phyloP scores from a whole-genome alignment of 2,888 invertebrate genomes.

The Petrolisthes cinctipes region DNA sequence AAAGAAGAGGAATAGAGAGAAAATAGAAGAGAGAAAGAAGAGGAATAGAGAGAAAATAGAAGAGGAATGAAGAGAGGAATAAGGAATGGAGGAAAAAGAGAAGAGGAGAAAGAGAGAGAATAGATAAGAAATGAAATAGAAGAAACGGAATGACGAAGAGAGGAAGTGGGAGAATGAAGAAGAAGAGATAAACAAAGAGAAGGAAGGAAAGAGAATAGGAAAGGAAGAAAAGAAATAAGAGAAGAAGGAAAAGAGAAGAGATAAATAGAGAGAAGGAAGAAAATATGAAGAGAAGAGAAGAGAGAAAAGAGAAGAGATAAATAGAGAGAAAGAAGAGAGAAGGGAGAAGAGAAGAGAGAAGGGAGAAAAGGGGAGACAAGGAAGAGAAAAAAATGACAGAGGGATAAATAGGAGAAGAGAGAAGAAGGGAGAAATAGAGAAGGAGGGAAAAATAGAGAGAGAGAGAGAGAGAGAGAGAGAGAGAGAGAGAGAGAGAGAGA shows the following conservation, averaged over 20 bases:
- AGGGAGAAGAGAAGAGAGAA: slow-evolving; percentile 12
- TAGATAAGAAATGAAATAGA: not conserved
- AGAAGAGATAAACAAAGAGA: not conserved
- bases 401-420: not conserved
- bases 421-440: not conserved
- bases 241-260: not conserved
- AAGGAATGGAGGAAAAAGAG: not conserved
- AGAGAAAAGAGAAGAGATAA: not conserved
- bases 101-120: not conserved
- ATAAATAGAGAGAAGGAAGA: not conserved
- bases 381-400: not conserved
- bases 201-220: not conserved
- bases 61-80: no score
- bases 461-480: not conserved
- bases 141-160: not conserved
- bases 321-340: not conserved
- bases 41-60: not conserved
- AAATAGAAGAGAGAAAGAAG: slow-evolving; percentile 1
- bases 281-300: not conserved
- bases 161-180: not conserved
- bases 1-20: not conserved
- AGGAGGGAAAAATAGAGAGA: not conserved
- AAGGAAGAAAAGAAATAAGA: not conserved
- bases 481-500: not conserved
- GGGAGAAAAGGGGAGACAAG: not conserved